Evolutionary conservation across 2,797 vertebrate genomes (phyloP), one percentile per base, ranked within the genome.

Genomic region (Rhinogobio ventralis): DNA sequence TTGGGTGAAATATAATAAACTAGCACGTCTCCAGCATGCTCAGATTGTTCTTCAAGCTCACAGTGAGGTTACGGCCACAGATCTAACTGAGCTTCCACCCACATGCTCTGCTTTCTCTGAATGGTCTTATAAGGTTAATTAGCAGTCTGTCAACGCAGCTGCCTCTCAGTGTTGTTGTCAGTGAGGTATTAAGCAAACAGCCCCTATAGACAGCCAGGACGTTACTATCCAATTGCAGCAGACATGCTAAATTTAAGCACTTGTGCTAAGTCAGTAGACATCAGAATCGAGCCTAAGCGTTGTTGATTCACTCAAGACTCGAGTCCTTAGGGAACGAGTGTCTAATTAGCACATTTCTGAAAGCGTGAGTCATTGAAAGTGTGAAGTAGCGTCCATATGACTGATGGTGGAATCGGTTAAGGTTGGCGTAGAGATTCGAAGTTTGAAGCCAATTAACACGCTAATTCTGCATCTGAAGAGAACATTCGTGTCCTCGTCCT

Each of bases 101-200:
- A 86, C 85, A 10, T 49, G 51, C 62, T 55, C 62, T 0, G 68
- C 82, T 85, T 75, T 62, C 82, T 79, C 19, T 85, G 77, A 78
- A 78, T 78, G 74, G 77, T 83, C 87, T 66, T 83, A 45, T 53
- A 81, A 88, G 90, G 90, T 92, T 85, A 91, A 39, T 14, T 86
- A 62, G 88, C 83, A 15, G 75, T 51, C 67, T 88, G 85, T 88
- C 89, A 85, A 83, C 64, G 30, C 93, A 92, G 91, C 90, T 92
- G 92, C 87, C 85, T 60, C 36, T 73, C 69, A 25, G 36, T 82
- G 68, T 30, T 49, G 80, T 46, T 82, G 68, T 82, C 80, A 82
- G 68, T 33, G 19, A 28, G 39, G 53, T 62, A 62, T 82, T 73
- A 82, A 62, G 55, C 25, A 28, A 49, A 10, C 28, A 20, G 23